phyloP scores from a whole-genome alignment of 2,113 vertebrate genomes.

The Holacanthus passer region DNA sequence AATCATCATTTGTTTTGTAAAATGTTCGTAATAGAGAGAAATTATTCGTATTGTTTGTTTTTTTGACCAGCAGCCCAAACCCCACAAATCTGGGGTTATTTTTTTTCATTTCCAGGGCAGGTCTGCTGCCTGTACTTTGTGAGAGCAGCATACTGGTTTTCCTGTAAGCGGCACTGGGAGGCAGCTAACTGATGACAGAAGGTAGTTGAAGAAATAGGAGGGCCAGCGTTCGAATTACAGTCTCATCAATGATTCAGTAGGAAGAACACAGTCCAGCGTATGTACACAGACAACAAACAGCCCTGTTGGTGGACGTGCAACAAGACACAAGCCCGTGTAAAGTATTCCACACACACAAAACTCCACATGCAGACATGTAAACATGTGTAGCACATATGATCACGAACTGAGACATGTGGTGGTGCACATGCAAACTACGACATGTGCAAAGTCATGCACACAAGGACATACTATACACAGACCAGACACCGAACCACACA shows the following conservation, averaged over 20 bases:
- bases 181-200: slow-evolving; percentile 58
- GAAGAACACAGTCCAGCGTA: slow-evolving; percentile 33
- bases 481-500: not conserved
- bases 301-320: slow-evolving; percentile 27
- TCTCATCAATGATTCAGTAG: slow-evolving; percentile 81
- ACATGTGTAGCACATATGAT: not conserved
- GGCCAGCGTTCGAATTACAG: slow-evolving; percentile 71
- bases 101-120: slow-evolving; percentile 40
- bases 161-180: slow-evolving; percentile 32
- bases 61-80: not conserved
- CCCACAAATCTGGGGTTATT: not conserved
- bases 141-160: slow-evolving; percentile 44
- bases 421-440: not conserved
- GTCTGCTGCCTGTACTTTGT: slow-evolving; percentile 24
- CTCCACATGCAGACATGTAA: slow-evolving; percentile 11
- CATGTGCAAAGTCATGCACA: not conserved
- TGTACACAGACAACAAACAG: slow-evolving; percentile 60
- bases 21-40: not conserved
- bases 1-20: not conserved
- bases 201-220: slow-evolving; percentile 38
- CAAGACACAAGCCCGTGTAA: slow-evolving; percentile 27
- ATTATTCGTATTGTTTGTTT: not conserved
- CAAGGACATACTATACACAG: not conserved
- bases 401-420: not conserved
- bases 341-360: not conserved